Base-by-base conservation (phyloP, 2,888 invertebrate genomes). In the Drosophila lacicola region DNA sequence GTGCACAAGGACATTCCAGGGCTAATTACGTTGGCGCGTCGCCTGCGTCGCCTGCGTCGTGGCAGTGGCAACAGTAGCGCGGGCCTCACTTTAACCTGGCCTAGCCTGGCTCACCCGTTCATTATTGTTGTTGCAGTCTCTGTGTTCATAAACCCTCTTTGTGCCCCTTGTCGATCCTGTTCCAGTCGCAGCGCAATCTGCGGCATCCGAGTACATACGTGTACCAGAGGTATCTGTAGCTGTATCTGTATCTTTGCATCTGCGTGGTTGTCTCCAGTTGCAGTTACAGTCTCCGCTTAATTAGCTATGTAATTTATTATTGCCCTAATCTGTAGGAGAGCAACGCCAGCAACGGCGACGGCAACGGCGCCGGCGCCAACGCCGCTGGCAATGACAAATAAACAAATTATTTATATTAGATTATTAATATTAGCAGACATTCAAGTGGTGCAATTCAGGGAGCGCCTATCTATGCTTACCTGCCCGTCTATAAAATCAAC, bases 1-100 rank as follows among this genome's bases (percentile, higher is more conserved):
- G 88, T 89, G 87, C 86, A 82, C 88, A 89, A 88, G 88, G 88
- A 88, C 88, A 89, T 88, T 86, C 88, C 90, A 83, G 75, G 82
- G 85, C 84, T 88, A 88, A 88, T 88, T 88, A 82, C 87, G 75
- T 78, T 77, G 80, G 78, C 78, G 80, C 84, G 66, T 70, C 66
- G 45, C 64, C 55, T 45, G 47, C 36, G 29, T 57, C 45, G 17
- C 17, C 17, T 17, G 58, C 25, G 25, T 8, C 25, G 50, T 49
- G 6, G 51, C 53, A 21, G 11, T 17, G 29, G 53, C 39, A 33
- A 21, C 41, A 33, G 54, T 5, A 17, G 54, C 54, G 42, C 54
- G 34, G 56, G 54, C 62, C 65, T 47, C 66, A 53, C 53, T 25
- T 44, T 36, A 45, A 68, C 65, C 54, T 44, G 37, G 62, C 53